Base-by-base conservation (phyloP, 2,888 invertebrate genomes). In the Conops quadrifasciatus region DNA sequence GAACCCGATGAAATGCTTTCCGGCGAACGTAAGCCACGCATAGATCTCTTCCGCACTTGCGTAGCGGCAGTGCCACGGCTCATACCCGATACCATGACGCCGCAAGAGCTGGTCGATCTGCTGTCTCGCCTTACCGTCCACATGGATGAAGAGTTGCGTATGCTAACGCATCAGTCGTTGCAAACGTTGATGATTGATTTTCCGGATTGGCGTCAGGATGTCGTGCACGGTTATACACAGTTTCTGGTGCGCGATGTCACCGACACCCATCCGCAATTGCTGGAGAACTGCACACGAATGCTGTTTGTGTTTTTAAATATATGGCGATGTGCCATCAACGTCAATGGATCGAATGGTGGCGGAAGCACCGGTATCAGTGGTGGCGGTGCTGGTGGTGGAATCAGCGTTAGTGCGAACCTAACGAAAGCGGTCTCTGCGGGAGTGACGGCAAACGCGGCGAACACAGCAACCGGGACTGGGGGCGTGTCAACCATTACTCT, bases 51-150 rank as follows among this genome's bases (percentile, higher is more conserved):
- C 84, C 90, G 98, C 58, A 99, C 98, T 0, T 99, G 99, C 82
- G 95, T 99, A 19, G 98, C 99, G 11, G 98, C 99, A 5, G 97
- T 99, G 79, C 99, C 98, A 0, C 91, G 98, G 74, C 88, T 99
- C 28, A 95, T 99, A 78, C 99, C 98, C 0, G 98, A 99, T 82
- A 98, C 97, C 15, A 98, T 98, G 96, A 94, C 94, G 19, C 91
- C 95, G 15, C 91, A 93, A 45, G 98, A 99, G 85, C 88, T 99
- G 71, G 95, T 99, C 3, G 99, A 99, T 81, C 88, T 99, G 76
- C 88, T 99, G 3, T 93, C 96, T 51, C 90, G 98, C 5, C 89
- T 99, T 60, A 98, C 98, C 0, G 95, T 98, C 0, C 99, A 99
- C 84, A 94, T 98, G 92, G 99, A 99, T 80, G 99, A 98, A 84